Base-by-base conservation (phyloP, 2,888 invertebrate species). In the Diogma glabrata region DNA sequence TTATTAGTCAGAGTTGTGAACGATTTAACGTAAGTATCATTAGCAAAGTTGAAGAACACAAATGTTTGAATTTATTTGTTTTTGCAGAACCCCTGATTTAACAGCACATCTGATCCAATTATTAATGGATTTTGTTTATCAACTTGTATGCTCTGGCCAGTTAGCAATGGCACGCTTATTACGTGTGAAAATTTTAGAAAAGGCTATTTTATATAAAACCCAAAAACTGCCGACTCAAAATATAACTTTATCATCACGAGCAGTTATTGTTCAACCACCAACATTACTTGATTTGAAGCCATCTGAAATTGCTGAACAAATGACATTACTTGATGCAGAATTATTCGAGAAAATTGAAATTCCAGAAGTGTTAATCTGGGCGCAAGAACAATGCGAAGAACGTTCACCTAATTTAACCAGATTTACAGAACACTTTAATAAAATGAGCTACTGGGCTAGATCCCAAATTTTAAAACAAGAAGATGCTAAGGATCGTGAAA, bases 351-450 rank as follows among this genome's bases (percentile, higher is more conserved):
- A 91, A 64, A 94, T 99, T 60, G 95, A 97, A 72, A 92, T 95
- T 55, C 93, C 95, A 0, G 97, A 99, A 73, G 90, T 97, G 56
- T 73, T 99, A 57, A 83, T 94, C 60, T 99, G 96, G 95, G 92
- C 96, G 30, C 86, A 92, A 63, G 94, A 97, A 67, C 97, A 97
- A 71, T 91, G 90, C 57, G 97, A 97, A 69, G 95, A 96, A 66
- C 79, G 88, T 60, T 94, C 95, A 64, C 96, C 96, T 3, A 97
- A 99, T 71, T 77, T 99, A 52, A 95, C 94, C 26, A 76, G 87
- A 58, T 99, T 99, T 67, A 99, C 99, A 0, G 95, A 96, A 67
- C 97, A 99, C 72, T 99, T 99, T 71, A 99, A 99, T 68, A 96
- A 97, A 73, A 94, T 96, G 92, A 95, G 95, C 53, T 96, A 90